phyloP scores from a whole-genome alignment of 2,113 vertebrate species.

The Falcunculus frontatus region DNA sequence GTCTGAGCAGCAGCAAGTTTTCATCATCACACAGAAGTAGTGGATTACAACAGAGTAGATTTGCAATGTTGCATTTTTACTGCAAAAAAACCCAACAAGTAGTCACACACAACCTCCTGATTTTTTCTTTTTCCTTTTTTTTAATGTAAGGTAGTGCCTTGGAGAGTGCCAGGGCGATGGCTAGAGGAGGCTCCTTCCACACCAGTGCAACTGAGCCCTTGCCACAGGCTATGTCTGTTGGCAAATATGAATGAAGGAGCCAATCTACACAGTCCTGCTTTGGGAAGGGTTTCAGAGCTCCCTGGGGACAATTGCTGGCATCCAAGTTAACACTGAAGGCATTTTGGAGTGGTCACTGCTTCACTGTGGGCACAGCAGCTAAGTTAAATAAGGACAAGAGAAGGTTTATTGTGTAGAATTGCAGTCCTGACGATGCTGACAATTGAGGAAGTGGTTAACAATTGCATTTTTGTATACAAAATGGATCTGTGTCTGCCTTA shows the following conservation, averaged over 20 bases:
- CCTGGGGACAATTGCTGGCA: background rate
- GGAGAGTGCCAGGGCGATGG: background rate
- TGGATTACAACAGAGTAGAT: background rate
- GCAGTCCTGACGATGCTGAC: background rate
- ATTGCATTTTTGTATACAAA: background rate
- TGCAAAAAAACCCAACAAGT: background rate
- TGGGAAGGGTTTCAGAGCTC: background rate
- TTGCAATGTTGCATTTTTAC: background rate
- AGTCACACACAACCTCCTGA: accelerated
- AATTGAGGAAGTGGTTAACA: background rate
- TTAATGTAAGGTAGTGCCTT: background rate
- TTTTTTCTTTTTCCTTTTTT: background rate
- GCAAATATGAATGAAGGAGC: background rate
- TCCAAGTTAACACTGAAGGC: background rate
- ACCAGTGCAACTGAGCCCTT: background rate
- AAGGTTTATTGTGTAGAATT: background rate
- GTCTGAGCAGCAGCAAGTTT: background rate
- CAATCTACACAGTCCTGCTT: background rate
- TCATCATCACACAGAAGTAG: background rate
- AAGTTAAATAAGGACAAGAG: background rate
- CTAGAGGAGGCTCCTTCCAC: background rate
- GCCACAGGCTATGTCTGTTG: background rate
- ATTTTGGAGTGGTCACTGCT: background rate
- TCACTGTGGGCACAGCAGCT: background rate
- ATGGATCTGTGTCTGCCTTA: background rate